Evolutionary conservation across 2,113 vertebrate species (phyloP).

Genomic region (Protobothrops flavoviridis): DNA sequence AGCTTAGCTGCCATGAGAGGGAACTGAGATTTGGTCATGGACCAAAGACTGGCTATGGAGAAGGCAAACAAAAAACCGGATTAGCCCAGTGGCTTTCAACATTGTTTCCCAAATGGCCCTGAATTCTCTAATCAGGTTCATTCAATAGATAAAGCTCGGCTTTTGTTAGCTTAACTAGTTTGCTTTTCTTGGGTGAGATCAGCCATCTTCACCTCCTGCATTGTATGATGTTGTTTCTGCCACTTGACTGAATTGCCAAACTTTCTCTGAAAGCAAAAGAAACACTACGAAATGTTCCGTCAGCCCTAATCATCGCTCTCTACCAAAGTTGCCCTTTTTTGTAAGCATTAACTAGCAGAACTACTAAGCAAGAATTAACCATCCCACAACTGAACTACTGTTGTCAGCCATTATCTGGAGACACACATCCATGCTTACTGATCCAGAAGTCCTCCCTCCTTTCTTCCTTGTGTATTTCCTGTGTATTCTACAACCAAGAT

Average conservation of each 20-base stretch:
- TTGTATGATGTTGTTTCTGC: neutral
- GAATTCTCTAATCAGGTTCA: conserved; percentile 16
- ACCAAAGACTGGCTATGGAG: conserved; percentile 26
- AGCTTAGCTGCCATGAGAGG: conserved; percentile 31
- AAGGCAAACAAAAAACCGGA: conserved; percentile 23
- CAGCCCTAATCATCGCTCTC: neutral
- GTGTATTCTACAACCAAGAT: neutral
- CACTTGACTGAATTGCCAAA: conserved; percentile 4
- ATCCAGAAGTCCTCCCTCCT: neutral
- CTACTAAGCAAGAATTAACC: neutral
- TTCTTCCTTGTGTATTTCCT: neutral
- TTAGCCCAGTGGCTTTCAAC: conserved; percentile 32
- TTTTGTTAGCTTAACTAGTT: conserved; percentile 21
- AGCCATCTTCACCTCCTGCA: neutral
- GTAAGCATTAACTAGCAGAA: neutral
- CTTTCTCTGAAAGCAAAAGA: neutral
- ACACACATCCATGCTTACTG: neutral
- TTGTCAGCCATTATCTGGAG: conserved; percentile 21
- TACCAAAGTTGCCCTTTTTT: neutral
- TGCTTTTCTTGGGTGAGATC: conserved; percentile 5
- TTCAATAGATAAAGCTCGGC: conserved; percentile 10
- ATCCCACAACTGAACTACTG: neutral
- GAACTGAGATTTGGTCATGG: conserved; percentile 22
- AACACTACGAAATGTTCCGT: neutral
- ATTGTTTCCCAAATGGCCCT: conserved; percentile 30